Evolutionary conservation across 2,113 vertebrate genomes (phyloP), one percentile per base, ranked within the genome.

Genomic region (Dasypus novemcinctus): DNA sequence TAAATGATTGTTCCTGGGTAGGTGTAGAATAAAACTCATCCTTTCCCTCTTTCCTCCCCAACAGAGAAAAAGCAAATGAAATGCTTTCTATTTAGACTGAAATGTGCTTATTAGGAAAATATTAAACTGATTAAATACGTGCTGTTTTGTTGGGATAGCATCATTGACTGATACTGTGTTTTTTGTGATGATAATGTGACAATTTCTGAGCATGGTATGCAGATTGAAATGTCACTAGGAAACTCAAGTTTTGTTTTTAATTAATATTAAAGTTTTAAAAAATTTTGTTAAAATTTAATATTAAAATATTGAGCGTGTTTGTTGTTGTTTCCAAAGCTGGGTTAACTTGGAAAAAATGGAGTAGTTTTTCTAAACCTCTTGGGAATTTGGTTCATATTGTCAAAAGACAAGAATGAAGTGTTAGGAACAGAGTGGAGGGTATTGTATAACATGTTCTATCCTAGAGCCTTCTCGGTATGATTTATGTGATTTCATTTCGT

Each of bases 101-200:
- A 59, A 59, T 92, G 46, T 82, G 43, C n/a, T 75, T 91, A 72
- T 61, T 95, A 93, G 87, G 57, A 96, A 59, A 91, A 96, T 95
- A 84, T 76, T 95, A 94, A 96, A 82, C 64, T 68, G 38, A 31
- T 59, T 59, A 63, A 20, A 71, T 87, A 91, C 68, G 18, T 79
- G 41, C 72, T 92, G 5, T 78, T 80, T 92, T 75, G 41, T 85
- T 33, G 6, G 87, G 72, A 64, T 0, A 15, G 41, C 43, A 54
- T 49, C 68, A 36, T 38, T 94, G 91, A 41, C 31, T 94, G 91
- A 85, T 43, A 52, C 66, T 95, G 49, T 93, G 36, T 11, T 74
- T 13, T 88, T 92, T 85, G 31, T 94, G 66, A 69, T 91, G 36
- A 46, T 80, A 84, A 57, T 90, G 2, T 93, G 87, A 71, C 31